phyloP scores from a whole-genome alignment of 2,113 vertebrate species.

The Scortum barcoo region DNA sequence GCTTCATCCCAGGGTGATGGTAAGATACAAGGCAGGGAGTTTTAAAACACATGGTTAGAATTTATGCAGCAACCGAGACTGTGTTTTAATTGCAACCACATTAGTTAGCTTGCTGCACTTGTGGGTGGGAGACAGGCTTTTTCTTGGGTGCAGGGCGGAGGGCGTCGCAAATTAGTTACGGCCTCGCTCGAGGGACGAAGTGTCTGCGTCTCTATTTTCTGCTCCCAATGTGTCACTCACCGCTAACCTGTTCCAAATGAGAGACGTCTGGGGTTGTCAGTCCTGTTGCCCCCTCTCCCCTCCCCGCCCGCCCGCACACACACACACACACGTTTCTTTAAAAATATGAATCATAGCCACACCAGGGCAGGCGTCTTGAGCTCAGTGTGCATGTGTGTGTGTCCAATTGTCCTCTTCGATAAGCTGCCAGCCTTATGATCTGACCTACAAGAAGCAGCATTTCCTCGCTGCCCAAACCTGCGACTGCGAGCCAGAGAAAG shows the following conservation, averaged over 20 bases:
- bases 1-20: background rate
- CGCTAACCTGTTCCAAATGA: slow-evolving; percentile 60
- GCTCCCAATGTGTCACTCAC: slow-evolving; percentile 58
- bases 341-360: slow-evolving; percentile 58
- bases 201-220: slow-evolving; percentile 50
- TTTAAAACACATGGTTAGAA: slow-evolving; percentile 45
- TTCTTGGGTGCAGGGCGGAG: slow-evolving; percentile 32
- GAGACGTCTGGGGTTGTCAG: slow-evolving; percentile 35
- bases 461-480: slow-evolving; percentile 58
- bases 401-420: slow-evolving; percentile 49
- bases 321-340: slow-evolving; percentile 25
- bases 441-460: slow-evolving; percentile 67
- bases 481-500: background rate
- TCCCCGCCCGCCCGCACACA: slow-evolving; percentile 38
- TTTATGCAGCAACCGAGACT: slow-evolving; percentile 43
- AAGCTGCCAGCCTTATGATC: slow-evolving; percentile 30
- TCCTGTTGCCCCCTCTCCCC: slow-evolving; percentile 10
- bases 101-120: slow-evolving; percentile 48
- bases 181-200: slow-evolving; percentile 18
- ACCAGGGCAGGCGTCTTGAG: slow-evolving; percentile 12
- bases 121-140: slow-evolving; percentile 47
- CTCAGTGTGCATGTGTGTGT: background rate
- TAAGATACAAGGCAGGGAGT: slow-evolving; percentile 28
- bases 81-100: slow-evolving; percentile 66
- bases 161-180: slow-evolving; percentile 49